Evolutionary conservation across 2,797 vertebrate species (phyloP), one percentile per base, ranked within the genome.

Genomic region (Sebastes hubbsi): DNA sequence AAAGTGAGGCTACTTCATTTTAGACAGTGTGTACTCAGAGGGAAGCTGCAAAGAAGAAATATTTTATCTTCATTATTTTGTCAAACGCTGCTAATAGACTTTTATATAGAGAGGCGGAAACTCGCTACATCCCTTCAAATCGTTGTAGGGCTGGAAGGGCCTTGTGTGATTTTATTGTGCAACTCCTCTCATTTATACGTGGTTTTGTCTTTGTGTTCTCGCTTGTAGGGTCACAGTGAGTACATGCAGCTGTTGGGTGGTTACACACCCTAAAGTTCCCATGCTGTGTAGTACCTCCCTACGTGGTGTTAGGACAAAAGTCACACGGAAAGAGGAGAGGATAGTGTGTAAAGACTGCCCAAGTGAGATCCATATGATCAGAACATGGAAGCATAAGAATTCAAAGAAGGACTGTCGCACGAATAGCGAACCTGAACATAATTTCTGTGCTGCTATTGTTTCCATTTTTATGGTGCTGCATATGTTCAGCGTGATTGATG

Each of bases 181-280:
- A 63, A 71, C 60, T 62, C 25, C 36, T 54, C 22, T 38, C 58
- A 52, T 79, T 80, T 64, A 36, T 70, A 61, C 66, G 62, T 12
- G 24, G 30, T 38, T 82, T 67, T 75, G 55, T 74, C 75, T 82
- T 71, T 76, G 56, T 72, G 65, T 56, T 77, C 46, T 46, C 56
- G 72, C 30, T 55, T 72, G 34, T 55, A 14, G 52, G 78, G 76
- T 86, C 86, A 85, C 52, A 36, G 22, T 58, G 75, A 80, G 72
- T 81, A 69, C 82, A 64, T 55, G 70, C 81, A 87, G 82, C 84
- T 85, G 82, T 79, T 58, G 63, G 63, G 61, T 72, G 71, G 77
- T 73, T 46, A 81, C 81, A 90, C 68, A 76, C 71, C 75, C 81
- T 77, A 64, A 72, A 16, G 60, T 73, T 84, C 84, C 55, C 69